Evolutionary conservation across 2,797 vertebrate species (phyloP).

Genomic region (Miopithecus talapoin): DNA sequence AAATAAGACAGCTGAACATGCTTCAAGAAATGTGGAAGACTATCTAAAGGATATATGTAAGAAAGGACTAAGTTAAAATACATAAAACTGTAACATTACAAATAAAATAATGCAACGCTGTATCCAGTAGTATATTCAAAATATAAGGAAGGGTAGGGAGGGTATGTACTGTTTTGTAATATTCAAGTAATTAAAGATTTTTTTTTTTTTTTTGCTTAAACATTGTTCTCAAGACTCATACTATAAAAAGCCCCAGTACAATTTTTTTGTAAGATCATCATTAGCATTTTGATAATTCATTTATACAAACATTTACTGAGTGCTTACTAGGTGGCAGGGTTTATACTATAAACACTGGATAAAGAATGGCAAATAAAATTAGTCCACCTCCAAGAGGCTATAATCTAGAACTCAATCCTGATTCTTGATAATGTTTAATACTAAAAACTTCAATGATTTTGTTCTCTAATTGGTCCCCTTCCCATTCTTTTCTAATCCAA

Average conservation of each 20-base stretch:
- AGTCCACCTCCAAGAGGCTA: not conserved
- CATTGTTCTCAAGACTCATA: not conserved
- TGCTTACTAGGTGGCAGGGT: not conserved
- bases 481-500: slow-evolving; percentile 18
- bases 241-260: not conserved
- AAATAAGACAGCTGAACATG: not conserved
- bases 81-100: not conserved
- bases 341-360: not conserved
- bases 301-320: slow-evolving; percentile 12
- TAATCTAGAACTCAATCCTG: not conserved
- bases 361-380: not conserved
- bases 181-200: not conserved
- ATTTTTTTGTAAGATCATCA: not conserved
- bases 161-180: not conserved
- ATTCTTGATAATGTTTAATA: slow-evolving; percentile 15
- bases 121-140: not conserved
- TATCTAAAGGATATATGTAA: not conserved
- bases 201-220: slow-evolving; percentile 10
- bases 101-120: not conserved
- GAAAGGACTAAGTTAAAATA: not conserved
- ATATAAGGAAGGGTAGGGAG: not conserved
- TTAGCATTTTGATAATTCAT: not conserved
- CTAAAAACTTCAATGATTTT: not conserved
- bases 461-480: slow-evolving; percentile 9
- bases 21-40: not conserved